Percentiles rank a stretch among this genome's conserved stretches.
Evolutionary conservation across 2,113 vertebrate species (phyloP).

Genomic region (Lonchura striata): DNA sequence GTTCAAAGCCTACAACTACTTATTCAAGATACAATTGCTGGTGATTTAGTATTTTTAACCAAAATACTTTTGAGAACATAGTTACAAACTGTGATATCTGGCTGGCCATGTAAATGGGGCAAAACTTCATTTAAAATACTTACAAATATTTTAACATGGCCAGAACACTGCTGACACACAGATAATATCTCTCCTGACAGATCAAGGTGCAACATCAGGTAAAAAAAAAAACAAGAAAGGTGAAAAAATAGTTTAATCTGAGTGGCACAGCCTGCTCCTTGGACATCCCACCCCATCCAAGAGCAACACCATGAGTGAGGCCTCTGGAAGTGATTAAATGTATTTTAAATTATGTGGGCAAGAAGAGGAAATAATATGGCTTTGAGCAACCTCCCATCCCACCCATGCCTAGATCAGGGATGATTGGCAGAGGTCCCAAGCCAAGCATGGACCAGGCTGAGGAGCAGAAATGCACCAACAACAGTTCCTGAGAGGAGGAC

Average conservation of each 20-base stretch:
- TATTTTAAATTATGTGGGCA: background rate
- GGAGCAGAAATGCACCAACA: accelerated
- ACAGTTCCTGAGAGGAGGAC: background rate
- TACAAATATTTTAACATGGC: background rate
- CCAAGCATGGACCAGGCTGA: background rate
- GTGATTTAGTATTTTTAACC: background rate
- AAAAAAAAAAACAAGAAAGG: accelerated
- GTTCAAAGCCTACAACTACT: background rate
- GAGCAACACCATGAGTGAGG: background rate
- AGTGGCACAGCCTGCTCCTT: background rate
- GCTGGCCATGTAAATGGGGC: accelerated
- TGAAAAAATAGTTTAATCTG: background rate
- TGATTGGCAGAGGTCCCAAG: background rate
- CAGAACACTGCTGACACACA: background rate
- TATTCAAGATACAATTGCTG: background rate
- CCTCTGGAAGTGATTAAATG: background rate
- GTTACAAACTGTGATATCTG: background rate
- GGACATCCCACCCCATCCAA: background rate
- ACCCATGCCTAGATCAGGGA: background rate
- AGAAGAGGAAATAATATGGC: background rate
- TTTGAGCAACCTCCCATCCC: background rate
- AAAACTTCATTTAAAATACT: background rate
- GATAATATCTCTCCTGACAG: background rate
- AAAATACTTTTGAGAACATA: background rate
- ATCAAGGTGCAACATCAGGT: background rate